Base-by-base conservation (phyloP, 2,113 vertebrate species). In the Motacilla alba region DNA sequence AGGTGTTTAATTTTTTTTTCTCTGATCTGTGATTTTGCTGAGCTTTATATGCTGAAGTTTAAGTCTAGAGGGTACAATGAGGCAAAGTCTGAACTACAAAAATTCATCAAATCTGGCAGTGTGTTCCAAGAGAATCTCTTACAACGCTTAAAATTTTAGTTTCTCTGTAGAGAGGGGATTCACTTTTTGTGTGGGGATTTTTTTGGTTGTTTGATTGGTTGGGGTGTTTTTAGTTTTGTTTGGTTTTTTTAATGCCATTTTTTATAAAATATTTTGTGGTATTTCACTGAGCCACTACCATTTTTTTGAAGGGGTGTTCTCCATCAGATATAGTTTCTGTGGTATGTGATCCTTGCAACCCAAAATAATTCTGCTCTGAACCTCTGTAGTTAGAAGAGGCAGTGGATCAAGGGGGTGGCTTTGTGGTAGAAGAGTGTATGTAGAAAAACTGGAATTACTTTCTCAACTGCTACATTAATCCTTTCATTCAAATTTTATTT, bases 141-240 rank as follows among this genome's bases (percentile, higher is more conserved):
- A 18, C 0, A 30, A 35, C 15, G 14, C 26, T 62, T 77, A 35
- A 44, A 66, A 27, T 39, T 26, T 9, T 63, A n/a, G 11, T 52
- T 35, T 59, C 77, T 63, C 22, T 58, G 10, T 66, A 19, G 12
- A 58, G 15, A 27, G 12, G 23, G 24, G 9, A 58, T 35, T 59
- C n/a, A 27, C 13, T 2, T 43, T 58, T 59, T 59, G 24, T 2
- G 2, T 35, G 31, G 3, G 5, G 0, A 2, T 46, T 41, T 53
- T n/a, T 35, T 41, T 58, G 5, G 4, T 55, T 46, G 39, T 17
- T 53, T 46, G 33, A 44, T 60, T 53, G 28, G 14, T 50, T 79
- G 10, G 24, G 4, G 0, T 8, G 47, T 60, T 56, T 50, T 2
- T 35, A 2, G 13, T n/a, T n/a, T 58, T 23, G 8, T 15, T 59